Conservation (phyloP, 2,113 vertebrate genomes). For the Tachysurus vachellii region DNA sequence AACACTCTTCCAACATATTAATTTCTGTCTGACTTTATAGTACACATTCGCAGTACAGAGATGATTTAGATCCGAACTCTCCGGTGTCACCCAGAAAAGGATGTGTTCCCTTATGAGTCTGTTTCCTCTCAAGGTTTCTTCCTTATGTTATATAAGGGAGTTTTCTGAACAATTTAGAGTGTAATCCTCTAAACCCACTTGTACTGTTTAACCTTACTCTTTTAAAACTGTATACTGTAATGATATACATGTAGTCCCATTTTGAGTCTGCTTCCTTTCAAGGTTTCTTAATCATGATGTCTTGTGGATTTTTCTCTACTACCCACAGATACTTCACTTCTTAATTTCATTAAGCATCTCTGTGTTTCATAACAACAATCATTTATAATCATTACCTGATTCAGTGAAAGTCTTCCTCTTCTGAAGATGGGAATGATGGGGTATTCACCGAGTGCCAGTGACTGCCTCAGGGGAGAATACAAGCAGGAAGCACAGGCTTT, state of each 20-base stretch:
- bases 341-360: conserved; percentile 63
- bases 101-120: neutral
- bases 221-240: neutral
- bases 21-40: neutral
- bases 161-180: neutral
- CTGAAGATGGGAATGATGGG: conserved; percentile 54
- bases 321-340: neutral
- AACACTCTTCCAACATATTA: neutral
- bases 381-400: conserved; percentile 54
- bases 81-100: neutral
- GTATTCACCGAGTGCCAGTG: conserved; percentile 44
- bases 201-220: neutral
- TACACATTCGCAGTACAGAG: neutral
- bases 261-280: neutral
- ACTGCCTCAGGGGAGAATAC: neutral
- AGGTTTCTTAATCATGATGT: neutral
- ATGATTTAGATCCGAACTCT: neutral
- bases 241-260: neutral
- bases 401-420: conserved; percentile 50
- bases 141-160: neutral
- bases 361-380: conserved; percentile 63
- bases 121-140: neutral
- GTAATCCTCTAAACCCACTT: neutral
- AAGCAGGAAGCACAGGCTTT: conserved; percentile 64
- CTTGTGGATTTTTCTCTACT: conserved; percentile 3